phyloP scores from a whole-genome alignment of 2,113 vertebrate genomes.

The Thalassoma bifasciatum region DNA sequence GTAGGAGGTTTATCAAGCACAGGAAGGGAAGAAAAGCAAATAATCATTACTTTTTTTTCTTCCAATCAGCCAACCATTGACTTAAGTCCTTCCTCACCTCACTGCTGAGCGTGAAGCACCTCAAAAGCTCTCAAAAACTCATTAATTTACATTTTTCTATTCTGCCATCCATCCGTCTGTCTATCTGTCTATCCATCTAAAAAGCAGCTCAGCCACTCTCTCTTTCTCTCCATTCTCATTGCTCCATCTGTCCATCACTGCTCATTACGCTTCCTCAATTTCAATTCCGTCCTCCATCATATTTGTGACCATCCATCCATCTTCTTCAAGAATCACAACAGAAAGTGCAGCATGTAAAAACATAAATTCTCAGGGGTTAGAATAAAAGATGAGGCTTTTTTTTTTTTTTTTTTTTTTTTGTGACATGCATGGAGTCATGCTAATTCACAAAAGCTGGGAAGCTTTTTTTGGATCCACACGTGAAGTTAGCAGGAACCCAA shows the following conservation, averaged over 20 bases:
- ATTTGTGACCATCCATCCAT: constrained; percentile 61
- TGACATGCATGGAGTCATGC: constrained; percentile 5
- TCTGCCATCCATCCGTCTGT: constrained; percentile 31
- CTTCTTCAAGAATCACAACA: constrained; percentile 57
- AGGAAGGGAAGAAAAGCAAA: constrained; percentile 26
- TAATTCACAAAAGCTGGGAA: constrained; percentile 3
- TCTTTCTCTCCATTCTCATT: constrained; percentile 30
- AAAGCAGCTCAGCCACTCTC: constrained; percentile 46
- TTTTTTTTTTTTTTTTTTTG: constrained; percentile 17
- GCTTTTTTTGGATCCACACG: background rate
- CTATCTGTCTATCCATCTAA: constrained; percentile 54
- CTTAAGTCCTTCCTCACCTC: constrained; percentile 28
- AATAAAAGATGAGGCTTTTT: constrained; percentile 10
- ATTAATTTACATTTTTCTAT: constrained; percentile 61
- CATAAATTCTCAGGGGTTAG: constrained; percentile 29
- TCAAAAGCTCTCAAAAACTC: constrained; percentile 30
- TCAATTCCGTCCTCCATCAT: constrained; percentile 58
- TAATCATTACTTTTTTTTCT: constrained; percentile 29
- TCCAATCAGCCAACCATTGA: constrained; percentile 11
- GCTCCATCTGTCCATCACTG: constrained; percentile 72
- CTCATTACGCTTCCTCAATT: constrained; percentile 58
- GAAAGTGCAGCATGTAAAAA: constrained; percentile 36
- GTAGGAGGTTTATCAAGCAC: constrained; percentile 28
- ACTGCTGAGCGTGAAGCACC: constrained; percentile 3
- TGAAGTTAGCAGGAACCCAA: constrained; percentile 10